Conservation (phyloP, 2,797 vertebrate species). For the Dermochelys coriacea region DNA sequence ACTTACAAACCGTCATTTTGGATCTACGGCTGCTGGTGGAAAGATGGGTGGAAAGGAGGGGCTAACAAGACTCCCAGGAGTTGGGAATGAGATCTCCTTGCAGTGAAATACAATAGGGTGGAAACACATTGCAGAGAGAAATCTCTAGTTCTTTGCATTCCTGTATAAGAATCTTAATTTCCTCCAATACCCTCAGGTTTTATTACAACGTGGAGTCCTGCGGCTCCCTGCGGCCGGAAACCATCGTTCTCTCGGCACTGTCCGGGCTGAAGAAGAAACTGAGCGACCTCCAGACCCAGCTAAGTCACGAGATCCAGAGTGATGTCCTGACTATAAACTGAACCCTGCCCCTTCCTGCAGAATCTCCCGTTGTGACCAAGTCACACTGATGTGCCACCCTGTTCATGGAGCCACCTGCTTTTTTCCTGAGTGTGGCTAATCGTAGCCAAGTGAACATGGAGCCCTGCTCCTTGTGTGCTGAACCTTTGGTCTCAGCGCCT, state of each 20-base stretch:
- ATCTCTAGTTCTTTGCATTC: neutral
- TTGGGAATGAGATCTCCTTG: neutral
- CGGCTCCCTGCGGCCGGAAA: constrained; percentile 95
- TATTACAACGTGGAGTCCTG: constrained; percentile 98
- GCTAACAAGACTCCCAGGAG: neutral
- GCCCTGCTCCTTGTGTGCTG: no score
- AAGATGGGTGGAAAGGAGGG: neutral
- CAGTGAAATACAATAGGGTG: neutral
- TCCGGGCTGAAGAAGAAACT: constrained; percentile 97
- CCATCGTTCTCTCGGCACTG: constrained; percentile 94
- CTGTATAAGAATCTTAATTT: accelerated
- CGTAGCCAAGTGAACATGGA: neutral
- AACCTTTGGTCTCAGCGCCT: neutral
- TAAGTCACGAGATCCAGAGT: constrained; percentile 98
- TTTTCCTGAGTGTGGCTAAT: neutral
- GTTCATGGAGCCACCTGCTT: no score
- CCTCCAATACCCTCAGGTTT: constrained; percentile 84
- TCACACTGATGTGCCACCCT: neutral
- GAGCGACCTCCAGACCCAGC: constrained; percentile 96
- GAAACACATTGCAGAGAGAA: accelerated
- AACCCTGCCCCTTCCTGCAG: neutral
- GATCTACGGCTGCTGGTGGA: accelerated
- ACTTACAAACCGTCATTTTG: accelerated
- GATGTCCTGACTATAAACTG: constrained; percentile 98
- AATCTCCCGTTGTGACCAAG: neutral